Base-by-base conservation (phyloP, 1,140 invertebrate species). In the Gonioctena quinquepunctata region DNA sequence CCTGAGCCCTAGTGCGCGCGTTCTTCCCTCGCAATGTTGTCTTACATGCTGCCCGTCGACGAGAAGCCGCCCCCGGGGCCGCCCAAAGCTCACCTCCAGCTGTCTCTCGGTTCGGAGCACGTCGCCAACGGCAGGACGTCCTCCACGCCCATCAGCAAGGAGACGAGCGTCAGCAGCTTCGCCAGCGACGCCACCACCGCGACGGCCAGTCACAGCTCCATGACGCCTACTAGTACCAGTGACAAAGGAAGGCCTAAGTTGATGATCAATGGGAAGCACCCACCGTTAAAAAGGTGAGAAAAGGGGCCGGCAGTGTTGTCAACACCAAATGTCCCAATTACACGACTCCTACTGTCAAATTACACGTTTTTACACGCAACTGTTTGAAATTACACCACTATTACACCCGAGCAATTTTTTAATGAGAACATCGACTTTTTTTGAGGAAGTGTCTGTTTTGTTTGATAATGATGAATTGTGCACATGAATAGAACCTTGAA, bases 41-140 rank as follows among this genome's bases (percentile, higher is more conserved):
- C 89, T 28, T 90, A 90, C 78, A 89, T 90, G 86, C 84, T 89
- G 72, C 88, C 89, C 19, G 85, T 89, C 64, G 88, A 89, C 69
- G 88, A 89, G 74, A 89, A 89, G 78, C 88, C 88, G 18, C 87
- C 87, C 11, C 85, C 86, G 68, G 86, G 80, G 52, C 86, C 87
- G 7, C 83, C 78, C 6, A 87, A 87, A 72, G 81, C 81, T 13
- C 84, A 86, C 67, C 77, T 87, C 68, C 85, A 86, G 28, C 77
- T 88, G 71, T 27, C 72, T 19, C 61, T 80, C 21, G 65, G 60
- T 13, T 50, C 22, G 23, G 67, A 66, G 11, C 60, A 26, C 7
- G n/a, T 71, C 48, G 42, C 50, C 28, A 68, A 68, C 69, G 70
- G 76, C 7, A 71, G 71, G 62, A 60, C 50, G 54, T 60, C 50